Evolutionary conservation across 2,797 vertebrate genomes (phyloP), one percentile per base, ranked within the genome.

Genomic region (Astyanax mexicanus): DNA sequence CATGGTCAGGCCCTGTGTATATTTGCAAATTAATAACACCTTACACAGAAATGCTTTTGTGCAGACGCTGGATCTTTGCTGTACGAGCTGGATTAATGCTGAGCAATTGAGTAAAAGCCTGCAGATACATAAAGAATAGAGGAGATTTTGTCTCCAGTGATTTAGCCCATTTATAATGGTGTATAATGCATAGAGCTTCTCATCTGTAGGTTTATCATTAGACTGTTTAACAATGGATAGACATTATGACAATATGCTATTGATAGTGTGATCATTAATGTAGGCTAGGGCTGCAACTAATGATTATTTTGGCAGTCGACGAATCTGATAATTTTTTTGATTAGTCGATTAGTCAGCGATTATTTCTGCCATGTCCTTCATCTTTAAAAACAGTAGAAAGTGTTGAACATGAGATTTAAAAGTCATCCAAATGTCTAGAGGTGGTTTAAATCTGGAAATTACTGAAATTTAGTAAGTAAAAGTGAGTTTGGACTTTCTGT

Each of bases 1-100:
- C 21, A 19, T 37, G 38, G 75, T 47, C 58, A 45, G 67, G 13
- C 45, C 21, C 54, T 27, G 52, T 69, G 68, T 78, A 45, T 77
- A 62, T 75, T 69, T 75, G 61, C 57, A 62, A 72, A 74, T 77
- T 80, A 82, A 71, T 82, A 79, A 80, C 70, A 61, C 64, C 72
- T 61, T 71, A 70, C 72, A 78, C 82, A 85, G 80, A 80, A 84
- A 79, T 77, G 75, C 29, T 71, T 77, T 81, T 83, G 77, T 84
- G 40, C 75, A 55, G n/a, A 40, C 35, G 54, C 21, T 62, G 70
- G 45, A 72, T 75, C 21, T 29, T 54, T 77, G 42, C 66, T 37
- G 17, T 38, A 58, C 57, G 21, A 17, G 42, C 37, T 19, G 54
- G 57, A n/a, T 17, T 74, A 66, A 66, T 6, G 72, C 23, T 12